Percentiles rank a stretch among this genome's conserved stretches.
Evolutionary conservation across 2,113 vertebrate genomes (phyloP).

Genomic region (Colaptes auratus): DNA sequence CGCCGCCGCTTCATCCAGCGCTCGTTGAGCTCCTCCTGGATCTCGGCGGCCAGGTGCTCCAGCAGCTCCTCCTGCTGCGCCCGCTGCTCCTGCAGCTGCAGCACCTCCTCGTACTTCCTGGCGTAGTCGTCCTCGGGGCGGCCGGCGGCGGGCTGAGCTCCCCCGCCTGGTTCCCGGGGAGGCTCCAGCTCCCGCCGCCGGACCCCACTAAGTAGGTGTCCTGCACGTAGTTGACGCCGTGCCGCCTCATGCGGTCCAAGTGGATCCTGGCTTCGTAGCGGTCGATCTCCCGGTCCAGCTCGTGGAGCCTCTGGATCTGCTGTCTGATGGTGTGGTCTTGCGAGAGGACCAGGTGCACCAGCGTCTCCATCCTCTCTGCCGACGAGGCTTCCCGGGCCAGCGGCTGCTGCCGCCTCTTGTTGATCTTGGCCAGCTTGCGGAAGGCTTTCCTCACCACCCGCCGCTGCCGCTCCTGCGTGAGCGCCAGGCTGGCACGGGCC

Average conservation of each 20-base stretch:
- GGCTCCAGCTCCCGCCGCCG: constrained; percentile 44
- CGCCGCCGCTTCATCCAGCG: constrained; percentile 89
- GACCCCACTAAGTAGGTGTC: constrained; percentile 88
- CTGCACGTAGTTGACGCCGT: constrained; percentile 93
- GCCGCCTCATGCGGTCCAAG: constrained; percentile 85
- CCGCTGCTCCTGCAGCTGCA: constrained; percentile 84
- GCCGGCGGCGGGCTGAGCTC: not conserved
- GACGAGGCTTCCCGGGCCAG: constrained; percentile 73
- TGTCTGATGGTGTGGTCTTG: constrained; percentile 94
- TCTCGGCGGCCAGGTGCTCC: constrained; percentile 81
- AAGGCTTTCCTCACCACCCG: constrained; percentile 92
- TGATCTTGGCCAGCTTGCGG: constrained; percentile 93
- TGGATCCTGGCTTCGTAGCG: constrained; percentile 87
- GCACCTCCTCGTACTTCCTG: constrained; percentile 74
- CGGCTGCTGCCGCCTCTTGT: constrained; percentile 79
- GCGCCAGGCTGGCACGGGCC: constrained; percentile 63
- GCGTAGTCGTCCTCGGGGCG: constrained; percentile 55
- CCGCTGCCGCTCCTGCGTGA: constrained; percentile 87
- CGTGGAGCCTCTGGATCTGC: constrained; percentile 88
- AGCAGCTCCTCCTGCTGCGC: constrained; percentile 83
- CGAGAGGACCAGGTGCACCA: constrained; percentile 92
- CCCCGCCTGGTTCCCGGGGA: not conserved
- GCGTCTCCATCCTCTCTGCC: constrained; percentile 88
- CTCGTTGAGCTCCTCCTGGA: constrained; percentile 91
- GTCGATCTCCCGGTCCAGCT: constrained; percentile 91